Base-by-base conservation (phyloP, 2,113 vertebrate species). In the Microtus richardsoni region DNA sequence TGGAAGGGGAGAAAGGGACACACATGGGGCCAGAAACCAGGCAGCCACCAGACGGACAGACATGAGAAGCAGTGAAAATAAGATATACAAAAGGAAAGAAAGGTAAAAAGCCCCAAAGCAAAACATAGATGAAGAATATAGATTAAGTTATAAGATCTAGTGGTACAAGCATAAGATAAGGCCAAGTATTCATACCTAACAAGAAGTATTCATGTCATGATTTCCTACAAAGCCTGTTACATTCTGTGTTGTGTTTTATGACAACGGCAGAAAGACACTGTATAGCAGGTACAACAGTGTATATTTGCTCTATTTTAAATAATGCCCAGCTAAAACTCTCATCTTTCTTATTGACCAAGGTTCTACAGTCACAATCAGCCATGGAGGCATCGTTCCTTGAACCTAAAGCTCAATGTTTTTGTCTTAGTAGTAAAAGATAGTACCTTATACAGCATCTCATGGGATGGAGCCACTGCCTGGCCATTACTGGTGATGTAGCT, bases 221-320 rank as follows among this genome's bases (percentile, higher is more conserved):
- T n/a, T 70, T 19, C 33, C 33, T 3, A 4, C 36, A 70, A n/a
- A 71, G 36, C 36, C 36, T 71, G 16, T n/a, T 71, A 71, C 7
- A 71, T 3, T 71, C 5, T 16, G 17, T 7, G 17, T 9, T 70
- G 68, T 19, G 58, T 41, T 62, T 83, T 83, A 39, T 83, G 54
- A 28, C 13, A 28, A 17, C n/a, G 41, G 16, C 24, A 62, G 80
- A 41, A 60, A 82, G 49, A n/a, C 33, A 13, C 10, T 2, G 22
- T 7, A 16, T 26, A 60, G 13, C n/a, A 83, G 24, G 24, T 10
- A 41, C 13, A 41, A 28, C 26, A 68, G 36, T 58, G 3, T 64
- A 28, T 58, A 47, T 62, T 88, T 73, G 44, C 7, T 91, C 5
- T 78, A 28, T 95, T 91, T 71, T 22, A 85, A 93, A 82, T 89